These are phyloP conservation scores for Coelopa pilipes DNA, from an alignment of 2,888 invertebrate genomes.

Conservation along the genomic window DNA sequence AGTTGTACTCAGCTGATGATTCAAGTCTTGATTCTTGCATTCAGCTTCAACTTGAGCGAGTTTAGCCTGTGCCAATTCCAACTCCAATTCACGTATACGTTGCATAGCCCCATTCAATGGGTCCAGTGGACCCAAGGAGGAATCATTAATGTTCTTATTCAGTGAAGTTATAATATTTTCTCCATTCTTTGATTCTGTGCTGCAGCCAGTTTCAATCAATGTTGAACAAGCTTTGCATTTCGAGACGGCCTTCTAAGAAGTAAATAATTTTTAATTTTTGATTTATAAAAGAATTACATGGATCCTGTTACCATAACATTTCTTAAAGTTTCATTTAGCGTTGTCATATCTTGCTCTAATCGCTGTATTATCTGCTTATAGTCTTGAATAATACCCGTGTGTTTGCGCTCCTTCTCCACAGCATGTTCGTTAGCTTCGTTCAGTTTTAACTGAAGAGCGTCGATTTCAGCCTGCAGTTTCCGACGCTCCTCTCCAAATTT, in stretches of 20 bases:
- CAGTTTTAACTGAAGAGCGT: constrained; percentile 79
- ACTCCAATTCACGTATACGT: constrained; percentile 87
- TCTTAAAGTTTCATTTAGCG: constrained; percentile 71
- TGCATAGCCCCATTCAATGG: constrained; percentile 61
- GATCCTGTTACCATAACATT: constrained; percentile 72
- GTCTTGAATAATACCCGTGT: constrained; percentile 85
- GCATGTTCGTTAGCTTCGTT: constrained; percentile 80
- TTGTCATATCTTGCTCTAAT: constrained; percentile 82
- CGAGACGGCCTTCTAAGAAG: constrained; percentile 69
- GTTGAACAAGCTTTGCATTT: constrained; percentile 67
- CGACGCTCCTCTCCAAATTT: constrained; percentile 68
- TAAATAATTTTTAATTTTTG: background rate
- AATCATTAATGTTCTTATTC: constrained; percentile 53
- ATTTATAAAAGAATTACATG: background rate
- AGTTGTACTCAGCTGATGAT: constrained; percentile 87
- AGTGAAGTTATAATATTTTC: constrained; percentile 37
- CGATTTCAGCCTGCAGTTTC: constrained; percentile 67
- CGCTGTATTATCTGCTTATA: constrained; percentile 93
- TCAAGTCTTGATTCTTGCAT: constrained; percentile 94
- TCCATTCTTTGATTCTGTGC: background rate
- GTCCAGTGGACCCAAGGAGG: constrained; percentile 63
- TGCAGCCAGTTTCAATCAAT: constrained; percentile 48
- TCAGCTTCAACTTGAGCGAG: constrained; percentile 96
- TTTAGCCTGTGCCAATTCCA: constrained; percentile 96
- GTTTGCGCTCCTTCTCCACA: constrained; percentile 78